phyloP scores from a whole-genome alignment of 1,140 invertebrate species.

The Drosophila pandora region DNA sequence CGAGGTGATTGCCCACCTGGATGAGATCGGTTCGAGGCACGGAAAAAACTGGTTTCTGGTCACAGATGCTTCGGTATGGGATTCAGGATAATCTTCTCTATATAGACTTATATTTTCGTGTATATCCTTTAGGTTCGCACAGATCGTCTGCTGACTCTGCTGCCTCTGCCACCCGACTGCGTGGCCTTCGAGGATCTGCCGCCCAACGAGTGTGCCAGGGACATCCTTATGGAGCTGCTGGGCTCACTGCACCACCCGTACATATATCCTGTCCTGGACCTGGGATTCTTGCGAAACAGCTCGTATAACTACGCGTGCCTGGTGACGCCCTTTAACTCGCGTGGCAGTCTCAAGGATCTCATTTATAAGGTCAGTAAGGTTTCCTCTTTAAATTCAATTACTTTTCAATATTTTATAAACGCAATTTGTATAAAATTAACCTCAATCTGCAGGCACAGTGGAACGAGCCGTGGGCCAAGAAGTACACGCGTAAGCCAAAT shows the following conservation, averaged over 20 bases:
- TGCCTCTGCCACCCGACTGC: slow-evolving; percentile 87
- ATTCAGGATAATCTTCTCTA: background rate
- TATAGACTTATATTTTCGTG: background rate
- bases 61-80: slow-evolving; percentile 86
- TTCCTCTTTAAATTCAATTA: background rate
- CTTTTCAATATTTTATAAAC: background rate
- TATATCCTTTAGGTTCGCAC: slow-evolving; percentile 84
- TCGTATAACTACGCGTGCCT: slow-evolving; percentile 87
- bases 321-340: slow-evolving; percentile 92
- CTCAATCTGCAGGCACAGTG: slow-evolving; percentile 83
- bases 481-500: slow-evolving; percentile 87
- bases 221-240: slow-evolving; percentile 91
- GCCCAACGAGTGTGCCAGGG: slow-evolving; percentile 84
- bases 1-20: slow-evolving; percentile 89
- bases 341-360: slow-evolving; percentile 94
- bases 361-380: slow-evolving; percentile 89
- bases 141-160: slow-evolving; percentile 92
- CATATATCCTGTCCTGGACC: slow-evolving; percentile 93
- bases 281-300: slow-evolving; percentile 87
- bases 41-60: slow-evolving; percentile 96
- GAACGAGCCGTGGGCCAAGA: slow-evolving; percentile 89
- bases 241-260: slow-evolving; percentile 95
- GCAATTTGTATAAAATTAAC: background rate
- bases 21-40: slow-evolving; percentile 91
- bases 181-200: slow-evolving; percentile 84